Evolutionary conservation across 1,140 invertebrate species (phyloP), one percentile per base, ranked within the genome.

Genomic region (Hypsibius dujardini): DNA sequence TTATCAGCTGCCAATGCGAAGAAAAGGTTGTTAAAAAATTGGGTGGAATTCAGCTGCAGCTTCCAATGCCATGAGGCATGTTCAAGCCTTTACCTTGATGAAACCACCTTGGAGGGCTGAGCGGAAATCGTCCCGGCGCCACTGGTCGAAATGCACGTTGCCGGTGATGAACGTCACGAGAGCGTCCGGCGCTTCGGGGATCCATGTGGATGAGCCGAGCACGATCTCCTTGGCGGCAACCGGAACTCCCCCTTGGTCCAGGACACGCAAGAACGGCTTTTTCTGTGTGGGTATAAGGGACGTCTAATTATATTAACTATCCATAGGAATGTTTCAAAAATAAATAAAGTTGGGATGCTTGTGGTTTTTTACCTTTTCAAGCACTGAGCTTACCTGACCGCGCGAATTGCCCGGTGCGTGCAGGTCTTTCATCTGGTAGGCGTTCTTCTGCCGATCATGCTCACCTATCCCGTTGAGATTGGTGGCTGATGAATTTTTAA

Each of bases 91-190:
- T 45, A 67, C 62, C 62, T 67, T 67, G 42, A 67, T 12, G 62
- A 67, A 67, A 3, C 62, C 62, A 15, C 62, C 62, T 67, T 67
- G 62, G 0, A 67, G 12, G 62, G 62, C 62, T 45, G 62, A 67
- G 3, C 62, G 62, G 3, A 15, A 45, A 42, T 67, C 62, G 42
- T 67, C 62, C 12, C 62, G 62, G 3, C 42, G 12, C 62, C 62
- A 67, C 45, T 67, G 62, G 7, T 42, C 62, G 42, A 15, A 67
- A 42, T 42, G 12, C 12, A 42, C 42, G 42, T 15, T 15, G 3
- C 62, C 62, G 42, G 62, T 67, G 42, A 67, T 67, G 62, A 15
- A 67, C 12, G 62, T 67, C 3, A 67, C 45, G 3, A 67, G 7
- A 7, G 42, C 62, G 45, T 67, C 62, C 12, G 62, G 62, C 12